These are phyloP conservation scores for Catostomus latipinnis DNA, from an alignment of 2,797 vertebrate species.

Conservation along the genomic window DNA sequence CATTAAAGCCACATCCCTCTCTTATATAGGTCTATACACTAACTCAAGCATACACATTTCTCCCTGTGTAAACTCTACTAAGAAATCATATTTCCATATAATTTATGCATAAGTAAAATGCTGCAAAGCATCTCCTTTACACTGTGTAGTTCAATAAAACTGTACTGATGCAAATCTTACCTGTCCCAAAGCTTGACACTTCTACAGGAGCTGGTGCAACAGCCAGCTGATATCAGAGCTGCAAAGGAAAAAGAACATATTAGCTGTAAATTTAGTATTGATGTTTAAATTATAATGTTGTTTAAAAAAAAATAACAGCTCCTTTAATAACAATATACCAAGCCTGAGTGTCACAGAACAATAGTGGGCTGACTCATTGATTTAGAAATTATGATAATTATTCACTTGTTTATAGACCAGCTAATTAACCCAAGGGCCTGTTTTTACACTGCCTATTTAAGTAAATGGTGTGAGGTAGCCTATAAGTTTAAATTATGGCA, in stretches of 20 bases:
- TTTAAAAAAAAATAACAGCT: constrained; percentile 1
- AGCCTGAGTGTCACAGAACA: constrained; percentile 7
- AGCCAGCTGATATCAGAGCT: constrained; percentile 67
- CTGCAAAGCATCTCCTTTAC: background rate
- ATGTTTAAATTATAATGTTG: constrained; percentile 4
- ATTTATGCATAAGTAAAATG: background rate
- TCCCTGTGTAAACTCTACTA: background rate
- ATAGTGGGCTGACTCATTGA: constrained; percentile 10
- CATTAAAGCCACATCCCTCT: background rate
- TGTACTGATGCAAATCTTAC: constrained; percentile 43
- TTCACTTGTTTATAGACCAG: constrained; percentile 35
- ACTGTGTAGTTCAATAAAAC: background rate
- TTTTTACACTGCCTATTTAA: background rate
- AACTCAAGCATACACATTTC: background rate
- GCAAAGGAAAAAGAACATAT: constrained; percentile 36
- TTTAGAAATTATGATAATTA: constrained; percentile 24
- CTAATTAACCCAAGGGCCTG: constrained; percentile 19
- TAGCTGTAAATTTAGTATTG: constrained; percentile 4
- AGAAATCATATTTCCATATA: background rate
- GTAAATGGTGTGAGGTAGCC: background rate
- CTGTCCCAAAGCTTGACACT: constrained; percentile 70
- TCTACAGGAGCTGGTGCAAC: constrained; percentile 66
- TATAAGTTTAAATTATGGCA: background rate
- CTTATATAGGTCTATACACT: background rate
- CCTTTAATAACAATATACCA: background rate